phyloP scores from a whole-genome alignment of 2,888 invertebrate species.

The Agrotis segetum region DNA sequence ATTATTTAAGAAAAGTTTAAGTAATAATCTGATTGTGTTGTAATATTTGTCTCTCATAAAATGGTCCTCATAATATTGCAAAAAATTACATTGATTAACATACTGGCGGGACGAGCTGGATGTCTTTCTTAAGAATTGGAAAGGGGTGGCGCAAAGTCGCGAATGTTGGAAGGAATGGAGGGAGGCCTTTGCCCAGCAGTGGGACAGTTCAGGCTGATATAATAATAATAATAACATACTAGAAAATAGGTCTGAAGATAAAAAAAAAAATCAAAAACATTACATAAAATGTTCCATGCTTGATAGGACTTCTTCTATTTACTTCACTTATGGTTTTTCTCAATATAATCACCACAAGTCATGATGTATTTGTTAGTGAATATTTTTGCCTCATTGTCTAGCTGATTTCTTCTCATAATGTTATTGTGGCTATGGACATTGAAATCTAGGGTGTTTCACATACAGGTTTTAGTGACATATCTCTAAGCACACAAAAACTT shows the following conservation, averaged over 20 bases:
- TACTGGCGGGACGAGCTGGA: too few species aligned
- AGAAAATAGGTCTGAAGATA: not conserved
- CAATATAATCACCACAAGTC: not conserved
- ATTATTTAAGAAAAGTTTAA: slow-evolving; percentile 1
- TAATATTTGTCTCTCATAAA: not conserved
- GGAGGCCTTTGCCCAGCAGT: too few species aligned
- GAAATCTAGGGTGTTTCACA: not conserved
- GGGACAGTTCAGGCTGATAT: too few species aligned
- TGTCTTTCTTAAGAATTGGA: too few species aligned
- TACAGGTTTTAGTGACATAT: not conserved
- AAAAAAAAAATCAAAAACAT: not conserved
- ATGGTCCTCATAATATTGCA: not conserved
- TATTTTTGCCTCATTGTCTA: not conserved
- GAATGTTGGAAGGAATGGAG: too few species aligned
- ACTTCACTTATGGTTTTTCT: not conserved
- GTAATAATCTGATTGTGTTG: not conserved
- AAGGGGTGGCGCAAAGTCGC: too few species aligned
- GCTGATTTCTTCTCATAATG: not conserved
- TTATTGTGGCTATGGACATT: not conserved
- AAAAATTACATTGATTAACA: not conserved
- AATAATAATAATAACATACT: too few species aligned
- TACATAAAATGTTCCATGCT: not conserved
- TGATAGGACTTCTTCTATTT: slow-evolving; percentile 6
- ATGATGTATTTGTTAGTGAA: not conserved
- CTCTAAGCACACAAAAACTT: not conserved